Base-by-base conservation (phyloP, 2,113 vertebrate genomes). In the Gulo gulo region DNA sequence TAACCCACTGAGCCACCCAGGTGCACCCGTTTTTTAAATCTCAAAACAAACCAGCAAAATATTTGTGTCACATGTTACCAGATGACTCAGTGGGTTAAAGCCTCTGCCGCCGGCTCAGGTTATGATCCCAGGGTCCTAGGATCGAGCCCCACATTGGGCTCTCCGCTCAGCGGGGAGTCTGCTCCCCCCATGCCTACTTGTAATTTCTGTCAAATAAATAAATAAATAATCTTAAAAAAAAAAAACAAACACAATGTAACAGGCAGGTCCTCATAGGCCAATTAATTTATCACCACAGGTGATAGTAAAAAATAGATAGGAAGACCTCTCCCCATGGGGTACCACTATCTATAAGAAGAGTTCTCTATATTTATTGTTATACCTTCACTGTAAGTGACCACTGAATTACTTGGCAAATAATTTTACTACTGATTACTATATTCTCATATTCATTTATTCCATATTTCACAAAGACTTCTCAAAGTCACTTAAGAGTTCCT, bases 1-100 rank as follows among this genome's bases (percentile, higher is more conserved):
- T 50, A 52, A 52, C 50, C 50, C 50, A 52, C 50, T 52, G 50
- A 52, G 50, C 14, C 14, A 52, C 14, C 50, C 14, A 52, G 50
- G 50, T 3, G 50, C 50, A 1, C 50, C 50, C 50, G 15, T 52
- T 73, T 69, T 88, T 55, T 85, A 69, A 95, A 88, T 79, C 21
- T 80, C 50, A 79, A 80, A 84, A 83, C 42, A 90, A 83, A 18
- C 8, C 94, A 88, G 52, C 69, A 88, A 94, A 84, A 94, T 85
- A 89, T 42, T 6, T 78, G 61, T 90, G 55, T 74, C 26, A 34
- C 29, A 57, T 67, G 10, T 34, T 79, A 95, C 90, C 45, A 91
- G 61, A 88, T 50, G 63, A 50, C 39, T 69, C 61, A 52, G 50
- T 52, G 52, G 52, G 15, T 52, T 52, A 52, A 52, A 52, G 52